Percentiles rank a stretch among this genome's conserved stretches.
Evolutionary conservation across 2,113 vertebrate species (phyloP).

Genomic region (Peucedramus taeniatus): DNA sequence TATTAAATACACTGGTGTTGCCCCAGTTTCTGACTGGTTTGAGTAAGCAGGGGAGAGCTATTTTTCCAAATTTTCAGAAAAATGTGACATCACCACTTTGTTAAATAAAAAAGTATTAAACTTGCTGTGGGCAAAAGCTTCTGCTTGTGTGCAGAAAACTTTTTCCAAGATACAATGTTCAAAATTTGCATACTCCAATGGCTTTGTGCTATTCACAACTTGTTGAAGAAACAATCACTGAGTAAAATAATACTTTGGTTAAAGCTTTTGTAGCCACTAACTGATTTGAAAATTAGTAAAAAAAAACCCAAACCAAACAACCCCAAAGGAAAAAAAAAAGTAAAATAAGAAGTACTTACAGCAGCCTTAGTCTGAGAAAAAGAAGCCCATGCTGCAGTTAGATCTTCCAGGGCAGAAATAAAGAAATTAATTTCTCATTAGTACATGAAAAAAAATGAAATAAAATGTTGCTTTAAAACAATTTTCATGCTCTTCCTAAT

Average conservation of each 20-base stretch:
- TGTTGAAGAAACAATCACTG: background rate
- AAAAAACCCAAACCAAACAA: background rate
- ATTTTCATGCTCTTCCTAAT: background rate
- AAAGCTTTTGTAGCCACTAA: background rate
- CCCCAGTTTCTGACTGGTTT: background rate
- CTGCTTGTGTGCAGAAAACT: background rate
- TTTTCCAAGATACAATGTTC: background rate
- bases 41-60: background rate
- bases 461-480: background rate
- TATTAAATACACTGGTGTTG: background rate
- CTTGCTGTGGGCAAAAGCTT: background rate
- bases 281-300: background rate
- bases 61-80: background rate
- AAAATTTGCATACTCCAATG: background rate
- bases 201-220: background rate
- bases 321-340: background rate
- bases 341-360: conserved; percentile 76
- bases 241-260: background rate
- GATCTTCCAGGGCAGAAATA: conserved; percentile 68
- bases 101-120: background rate
- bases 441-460: background rate
- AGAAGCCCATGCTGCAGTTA: conserved; percentile 80
- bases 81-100: background rate
- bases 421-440: conserved; percentile 14
- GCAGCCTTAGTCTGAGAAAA: conserved; percentile 89